Conservation (phyloP, 1,140 invertebrate genomes). For the Monochamus saltuarius region DNA sequence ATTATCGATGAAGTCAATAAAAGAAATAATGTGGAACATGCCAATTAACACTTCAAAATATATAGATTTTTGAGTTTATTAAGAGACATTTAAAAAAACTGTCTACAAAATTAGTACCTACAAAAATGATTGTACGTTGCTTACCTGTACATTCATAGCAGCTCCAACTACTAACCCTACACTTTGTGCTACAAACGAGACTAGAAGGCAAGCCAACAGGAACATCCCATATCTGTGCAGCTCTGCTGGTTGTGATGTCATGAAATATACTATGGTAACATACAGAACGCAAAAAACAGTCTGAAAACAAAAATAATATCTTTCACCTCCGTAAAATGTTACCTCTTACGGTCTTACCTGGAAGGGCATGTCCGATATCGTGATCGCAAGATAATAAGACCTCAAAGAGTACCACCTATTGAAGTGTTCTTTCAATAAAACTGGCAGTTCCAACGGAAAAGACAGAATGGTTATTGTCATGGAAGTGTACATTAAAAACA, state of each 20-base stretch:
- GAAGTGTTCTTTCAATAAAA: slow-evolving; percentile 92
- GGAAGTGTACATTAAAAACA: slow-evolving; percentile 97
- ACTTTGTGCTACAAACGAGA: slow-evolving; percentile 93
- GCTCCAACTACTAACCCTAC: slow-evolving; percentile 94
- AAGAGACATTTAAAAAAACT: slow-evolving; percentile 33
- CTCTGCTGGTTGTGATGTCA: slow-evolving; percentile 91
- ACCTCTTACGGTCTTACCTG: slow-evolving; percentile 57
- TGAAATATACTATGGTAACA: slow-evolving; percentile 90
- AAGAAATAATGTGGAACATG: too few relatives aligned
- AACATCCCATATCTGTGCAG: slow-evolving; percentile 85
- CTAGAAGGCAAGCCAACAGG: slow-evolving; percentile 81
- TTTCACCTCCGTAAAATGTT: slow-evolving; percentile 1
- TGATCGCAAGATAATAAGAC: slow-evolving; percentile 94
- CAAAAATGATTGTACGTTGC: too few relatives aligned
- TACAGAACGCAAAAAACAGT: slow-evolving; percentile 89
- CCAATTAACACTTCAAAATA: too few relatives aligned
- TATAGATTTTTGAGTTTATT: too few relatives aligned
- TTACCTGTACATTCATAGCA: slow-evolving; percentile 84
- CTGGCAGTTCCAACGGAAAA: slow-evolving; percentile 94
- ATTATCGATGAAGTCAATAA: too few relatives aligned
- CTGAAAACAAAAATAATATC: slow-evolving; percentile 54
- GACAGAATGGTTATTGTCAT: slow-evolving; percentile 98
- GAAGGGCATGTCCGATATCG: slow-evolving; percentile 93
- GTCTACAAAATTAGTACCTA: too few relatives aligned
- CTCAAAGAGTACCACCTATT: slow-evolving; percentile 97